phyloP scores from a whole-genome alignment of 2,797 vertebrate genomes.

The Vireo griseus region DNA sequence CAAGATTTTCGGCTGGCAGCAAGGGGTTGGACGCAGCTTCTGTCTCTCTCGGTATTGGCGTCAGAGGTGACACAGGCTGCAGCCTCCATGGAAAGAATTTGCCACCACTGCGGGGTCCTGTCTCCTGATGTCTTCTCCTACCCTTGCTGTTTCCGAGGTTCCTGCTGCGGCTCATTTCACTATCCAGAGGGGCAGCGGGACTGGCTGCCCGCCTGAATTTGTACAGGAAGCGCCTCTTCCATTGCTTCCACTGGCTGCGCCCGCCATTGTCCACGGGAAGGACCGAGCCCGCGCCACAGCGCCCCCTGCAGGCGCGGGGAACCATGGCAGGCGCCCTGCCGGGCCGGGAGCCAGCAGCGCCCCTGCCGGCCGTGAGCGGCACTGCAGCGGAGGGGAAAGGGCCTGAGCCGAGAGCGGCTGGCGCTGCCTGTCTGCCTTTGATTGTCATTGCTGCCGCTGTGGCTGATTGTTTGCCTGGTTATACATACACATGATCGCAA shows the following conservation, averaged over 20 bases:
- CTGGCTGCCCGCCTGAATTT: fast-evolving
- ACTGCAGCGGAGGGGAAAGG: fast-evolving
- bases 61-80: fast-evolving
- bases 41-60: fast-evolving
- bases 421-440: fast-evolving
- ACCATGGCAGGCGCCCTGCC: fast-evolving
- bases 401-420: fast-evolving
- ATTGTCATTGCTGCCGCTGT: fast-evolving
- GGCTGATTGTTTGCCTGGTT: neutral
- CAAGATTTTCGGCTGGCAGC: neutral
- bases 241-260: fast-evolving
- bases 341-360: neutral
- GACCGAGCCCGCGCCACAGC: fast-evolving
- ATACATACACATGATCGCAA: too few species aligned
- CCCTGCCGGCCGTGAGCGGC: neutral
- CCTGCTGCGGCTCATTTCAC: neutral
- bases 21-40: neutral
- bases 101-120: fast-evolving
- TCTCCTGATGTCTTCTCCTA: neutral
- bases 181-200: fast-evolving
- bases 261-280: fast-evolving
- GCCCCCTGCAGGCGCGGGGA: neutral
- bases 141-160: neutral
- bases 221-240: neutral
- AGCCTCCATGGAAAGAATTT: neutral